Conservation (phyloP, 2,113 vertebrate genomes). For the Chaetops frenatus region DNA sequence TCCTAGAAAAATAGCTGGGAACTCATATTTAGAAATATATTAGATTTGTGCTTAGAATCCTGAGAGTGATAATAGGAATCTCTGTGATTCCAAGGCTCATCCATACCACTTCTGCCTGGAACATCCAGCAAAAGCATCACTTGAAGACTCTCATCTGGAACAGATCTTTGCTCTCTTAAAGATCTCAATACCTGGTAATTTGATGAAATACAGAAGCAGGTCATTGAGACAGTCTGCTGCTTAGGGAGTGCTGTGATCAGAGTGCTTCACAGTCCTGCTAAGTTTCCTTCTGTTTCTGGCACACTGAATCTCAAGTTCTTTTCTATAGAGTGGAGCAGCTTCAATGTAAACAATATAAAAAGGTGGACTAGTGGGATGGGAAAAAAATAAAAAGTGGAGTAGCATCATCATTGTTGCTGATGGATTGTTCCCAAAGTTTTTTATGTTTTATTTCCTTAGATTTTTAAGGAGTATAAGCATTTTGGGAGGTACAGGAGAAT, state of each 20-base stretch:
- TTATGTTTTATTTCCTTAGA: not conserved
- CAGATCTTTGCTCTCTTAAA: not conserved
- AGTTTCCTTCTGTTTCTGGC: not conserved
- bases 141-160: not conserved
- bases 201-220: not conserved
- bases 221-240: not conserved
- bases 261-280: not conserved
- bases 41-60: not conserved
- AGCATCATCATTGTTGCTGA: not conserved
- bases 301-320: not conserved
- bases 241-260: not conserved
- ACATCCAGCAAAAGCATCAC: not conserved
- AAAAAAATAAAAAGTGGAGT: not conserved
- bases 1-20: not conserved
- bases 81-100: not conserved
- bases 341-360: not conserved
- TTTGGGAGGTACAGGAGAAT: not conserved
- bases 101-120: not conserved
- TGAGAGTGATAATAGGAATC: not conserved
- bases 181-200: not conserved
- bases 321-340: not conserved
- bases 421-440: not conserved
- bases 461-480: not conserved
- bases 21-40: not conserved
- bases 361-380: not conserved